Conservation (phyloP, 2,888 invertebrate species). For the Ochropleura leucogaster region DNA sequence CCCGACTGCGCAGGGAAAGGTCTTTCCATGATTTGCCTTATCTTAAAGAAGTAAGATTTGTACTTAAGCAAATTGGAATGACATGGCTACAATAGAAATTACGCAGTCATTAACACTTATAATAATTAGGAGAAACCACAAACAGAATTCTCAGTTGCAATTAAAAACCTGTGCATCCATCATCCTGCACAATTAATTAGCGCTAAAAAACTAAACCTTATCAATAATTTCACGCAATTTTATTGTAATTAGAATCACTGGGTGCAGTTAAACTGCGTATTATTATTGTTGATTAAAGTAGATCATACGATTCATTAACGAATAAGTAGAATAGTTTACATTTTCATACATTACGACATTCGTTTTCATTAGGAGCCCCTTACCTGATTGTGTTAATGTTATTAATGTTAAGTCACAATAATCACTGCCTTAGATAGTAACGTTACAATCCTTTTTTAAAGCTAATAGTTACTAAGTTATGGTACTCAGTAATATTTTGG, state of each 20-base stretch:
- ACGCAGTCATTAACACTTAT: slow-evolving; percentile 32
- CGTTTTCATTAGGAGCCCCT: slow-evolving; percentile 1
- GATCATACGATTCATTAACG: slow-evolving; percentile 10
- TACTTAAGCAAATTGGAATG: slow-evolving; percentile 78
- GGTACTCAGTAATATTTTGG: neutral
- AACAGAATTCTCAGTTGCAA: slow-evolving; percentile 14
- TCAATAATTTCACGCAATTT: slow-evolving; percentile 28
- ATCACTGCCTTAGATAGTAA: neutral
- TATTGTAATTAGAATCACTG: slow-evolving; percentile 10
- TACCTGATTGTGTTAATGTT: neutral
- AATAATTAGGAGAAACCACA: slow-evolving; percentile 33
- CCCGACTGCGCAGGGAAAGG: slow-evolving; percentile 94
- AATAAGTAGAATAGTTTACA: slow-evolving; percentile 2
- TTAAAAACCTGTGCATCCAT: slow-evolving; percentile 15
- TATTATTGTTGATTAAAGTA: neutral
- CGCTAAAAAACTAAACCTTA: slow-evolving; percentile 20
- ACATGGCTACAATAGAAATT: slow-evolving; percentile 50
- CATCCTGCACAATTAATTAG: slow-evolving; percentile 49
- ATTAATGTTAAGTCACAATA: slow-evolving; percentile 6
- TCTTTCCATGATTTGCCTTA: slow-evolving; percentile 95
- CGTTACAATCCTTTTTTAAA: neutral
- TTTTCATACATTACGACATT: slow-evolving; percentile 6
- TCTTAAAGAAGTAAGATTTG: slow-evolving; percentile 94
- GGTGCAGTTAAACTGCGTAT: slow-evolving; percentile 15
- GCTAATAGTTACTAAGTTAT: neutral